Base-by-base conservation (phyloP, 1,140 invertebrate species). In the Heliconius eleuchia region DNA sequence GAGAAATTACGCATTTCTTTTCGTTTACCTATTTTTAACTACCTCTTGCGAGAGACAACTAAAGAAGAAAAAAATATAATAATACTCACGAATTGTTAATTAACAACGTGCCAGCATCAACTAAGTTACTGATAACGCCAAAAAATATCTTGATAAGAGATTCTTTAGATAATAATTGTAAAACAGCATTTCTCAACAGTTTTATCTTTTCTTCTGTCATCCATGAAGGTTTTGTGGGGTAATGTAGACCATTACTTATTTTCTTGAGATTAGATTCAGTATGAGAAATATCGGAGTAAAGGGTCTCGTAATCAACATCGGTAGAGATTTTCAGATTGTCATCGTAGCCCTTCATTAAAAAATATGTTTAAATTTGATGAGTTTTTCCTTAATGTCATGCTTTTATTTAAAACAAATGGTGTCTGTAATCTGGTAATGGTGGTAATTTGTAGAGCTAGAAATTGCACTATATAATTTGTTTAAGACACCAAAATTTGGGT, bases 91-190 rank as follows among this genome's bases (percentile, higher is more conserved):
- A 66, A 66, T 81, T 89, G 83, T 94, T 94, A 34, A 94, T 82
- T 71, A 91, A 92, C 46, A 94, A 77, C 6, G 91, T 95, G 0
- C 87, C 87, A 70, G 88, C 91, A 82, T 95, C 94, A 16, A 94
- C 86, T 13, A 89, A 37, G 81, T 95, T 95, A 7, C 83, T 87
- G 27, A 94, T 34, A 2, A 91, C 60, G 0, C 89, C 91, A 84
- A 95, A 95, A 0, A 88, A 82, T 39, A 91, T 85, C 75, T 93
- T 94, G 0, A 89, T 91, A 19, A 94, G 34, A 0, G 87, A 83
- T 77, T 93, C 90, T 52, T 86, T 90, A 0, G 91, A 91, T 16
- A 94, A 57, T 50, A 94, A 50, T 8, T 83, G 77, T 4, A 87
- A 3, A 5, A 85, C 85, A 0, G 85, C 82, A 42, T 82, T 76